Base-by-base conservation (phyloP, 2,888 invertebrate genomes). In the Limnephilus marmoratus region DNA sequence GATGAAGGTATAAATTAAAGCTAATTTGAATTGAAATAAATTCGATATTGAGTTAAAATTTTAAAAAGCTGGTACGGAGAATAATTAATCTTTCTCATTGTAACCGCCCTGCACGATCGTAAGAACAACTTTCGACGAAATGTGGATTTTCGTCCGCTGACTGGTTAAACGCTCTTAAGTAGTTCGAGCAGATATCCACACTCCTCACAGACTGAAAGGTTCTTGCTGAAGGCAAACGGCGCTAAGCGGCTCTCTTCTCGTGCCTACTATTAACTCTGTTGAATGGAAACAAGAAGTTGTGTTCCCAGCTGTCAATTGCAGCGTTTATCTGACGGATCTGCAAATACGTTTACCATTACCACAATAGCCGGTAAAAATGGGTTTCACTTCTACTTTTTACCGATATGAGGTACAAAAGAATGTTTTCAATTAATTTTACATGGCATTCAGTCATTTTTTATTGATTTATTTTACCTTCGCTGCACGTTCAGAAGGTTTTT, bases 311-410 rank as follows among this genome's bases (percentile, higher is more conserved):
- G 83, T 41, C 83, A 83, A 83, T 83, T 41, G 37, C 18, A 83
- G 83, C 24, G 24, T 37, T 83, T 9, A 83, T 83, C 83, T 83
- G 83, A 37, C 83, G 37, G 83, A 83, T 83, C 24, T 37, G n/a
- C 37, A 34, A 34, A 83, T 83, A 37, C 83, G 24, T 37, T 37
- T 83, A 37, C 9, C 37, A 37, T 34, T 15, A 83, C 37, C 37
- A 41, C 37, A 24, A 83, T 15, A 37, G 37, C 83, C 11, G 18
- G 11, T 37, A 83, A 15, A 83, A 83, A 83, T 41, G 83, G 37
- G 24, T 83, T 83, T 83, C 83, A 41, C 18, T 83, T 83, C 37
- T 68, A n/a, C 24, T 68, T n/a, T 68, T 24, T 68, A 68, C 68
- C 68, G 68, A 68, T 68, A n/a, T n/a, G 68, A 68, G 68, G n/a